phyloP scores from a whole-genome alignment of 2,797 vertebrate genomes.

The Artibeus lituratus region DNA sequence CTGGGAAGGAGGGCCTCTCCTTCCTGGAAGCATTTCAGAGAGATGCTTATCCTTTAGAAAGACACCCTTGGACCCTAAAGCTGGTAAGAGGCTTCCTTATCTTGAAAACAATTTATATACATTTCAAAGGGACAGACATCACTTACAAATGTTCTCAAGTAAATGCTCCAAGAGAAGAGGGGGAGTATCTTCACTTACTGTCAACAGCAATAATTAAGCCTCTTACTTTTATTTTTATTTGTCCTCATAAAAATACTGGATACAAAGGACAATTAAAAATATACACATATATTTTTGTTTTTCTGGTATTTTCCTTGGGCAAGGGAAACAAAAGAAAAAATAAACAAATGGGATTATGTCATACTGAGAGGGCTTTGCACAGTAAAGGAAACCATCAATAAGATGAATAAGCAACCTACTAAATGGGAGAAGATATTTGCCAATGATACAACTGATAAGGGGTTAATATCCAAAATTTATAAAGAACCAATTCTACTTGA shows the following conservation, averaged over 20 bases:
- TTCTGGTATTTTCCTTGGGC: background rate
- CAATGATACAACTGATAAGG: background rate
- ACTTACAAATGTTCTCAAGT: background rate
- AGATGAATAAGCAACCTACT: background rate
- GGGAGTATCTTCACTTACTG: background rate
- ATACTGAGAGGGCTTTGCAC: background rate
- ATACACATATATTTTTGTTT: background rate
- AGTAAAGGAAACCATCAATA: background rate
- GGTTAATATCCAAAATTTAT: background rate
- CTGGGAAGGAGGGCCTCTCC: background rate
- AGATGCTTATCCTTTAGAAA: background rate
- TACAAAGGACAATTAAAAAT: background rate
- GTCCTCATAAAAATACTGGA: background rate
- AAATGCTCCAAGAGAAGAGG: background rate
- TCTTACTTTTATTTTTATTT: background rate
- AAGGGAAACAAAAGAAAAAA: background rate
- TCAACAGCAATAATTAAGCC: background rate
- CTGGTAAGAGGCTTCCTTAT: background rate
- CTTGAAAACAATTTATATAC: too few species aligned
- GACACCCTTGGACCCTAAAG: background rate
- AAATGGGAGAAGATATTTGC: background rate
- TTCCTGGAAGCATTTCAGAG: background rate
- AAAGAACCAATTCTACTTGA: background rate
- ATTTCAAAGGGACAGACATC: background rate
- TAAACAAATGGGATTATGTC: background rate